Percentiles rank a stretch among this genome's conserved stretches.
These are phyloP conservation scores for Cisticola juncidis DNA, from an alignment of 2,113 vertebrate species.

Conservation along the genomic window DNA sequence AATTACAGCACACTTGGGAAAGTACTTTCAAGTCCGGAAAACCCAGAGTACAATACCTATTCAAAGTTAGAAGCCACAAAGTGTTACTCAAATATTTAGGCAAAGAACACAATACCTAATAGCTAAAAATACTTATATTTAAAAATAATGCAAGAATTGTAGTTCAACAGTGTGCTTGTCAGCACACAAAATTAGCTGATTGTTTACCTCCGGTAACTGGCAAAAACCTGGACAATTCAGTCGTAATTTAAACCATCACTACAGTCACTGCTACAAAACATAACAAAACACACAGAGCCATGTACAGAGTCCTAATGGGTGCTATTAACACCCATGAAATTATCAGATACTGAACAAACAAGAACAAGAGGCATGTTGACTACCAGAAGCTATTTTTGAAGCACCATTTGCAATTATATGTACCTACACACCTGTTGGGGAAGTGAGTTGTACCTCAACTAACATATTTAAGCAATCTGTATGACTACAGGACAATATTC, in stretches of 20 bases:
- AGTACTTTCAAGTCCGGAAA: neutral
- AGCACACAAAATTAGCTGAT: neutral
- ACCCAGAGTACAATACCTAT: neutral
- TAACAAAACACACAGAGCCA: rapidly evolving
- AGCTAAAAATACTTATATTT: neutral
- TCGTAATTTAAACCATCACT: neutral
- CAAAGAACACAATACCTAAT: neutral
- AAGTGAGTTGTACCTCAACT: neutral
- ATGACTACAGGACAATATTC: neutral
- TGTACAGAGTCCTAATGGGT: neutral
- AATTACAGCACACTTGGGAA: neutral
- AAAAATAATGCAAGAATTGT: neutral
- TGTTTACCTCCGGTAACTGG: neutral
- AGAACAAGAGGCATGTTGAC: neutral
- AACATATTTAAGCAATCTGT: neutral
- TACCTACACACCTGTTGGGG: neutral
- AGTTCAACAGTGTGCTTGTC: neutral
- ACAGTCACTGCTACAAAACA: neutral
- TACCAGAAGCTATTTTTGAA: neutral
- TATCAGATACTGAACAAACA: neutral
- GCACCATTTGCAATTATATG: neutral
- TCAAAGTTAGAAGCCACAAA: neutral
- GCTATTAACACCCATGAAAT: neutral
- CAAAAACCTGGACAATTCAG: neutral
- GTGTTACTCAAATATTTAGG: neutral